A percentile compares a stretch with the other conserved stretches of the same genome.
Conservation (phyloP, 2,113 vertebrate species). For the Ailuropoda melanoleuca region DNA sequence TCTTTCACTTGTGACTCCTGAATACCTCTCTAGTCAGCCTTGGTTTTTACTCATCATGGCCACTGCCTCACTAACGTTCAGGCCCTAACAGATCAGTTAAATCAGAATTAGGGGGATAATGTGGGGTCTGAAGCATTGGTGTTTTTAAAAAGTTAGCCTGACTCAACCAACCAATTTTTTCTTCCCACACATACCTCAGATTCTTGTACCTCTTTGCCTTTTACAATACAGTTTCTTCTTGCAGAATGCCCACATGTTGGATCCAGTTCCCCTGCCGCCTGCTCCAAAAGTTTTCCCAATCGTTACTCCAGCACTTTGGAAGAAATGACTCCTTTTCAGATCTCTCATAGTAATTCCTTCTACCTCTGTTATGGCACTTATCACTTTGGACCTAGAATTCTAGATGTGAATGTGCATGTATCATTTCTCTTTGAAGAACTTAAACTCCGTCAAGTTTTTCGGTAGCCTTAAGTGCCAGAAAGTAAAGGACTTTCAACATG, state of each 20-base stretch:
- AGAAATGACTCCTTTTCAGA: background rate
- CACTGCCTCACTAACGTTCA: background rate
- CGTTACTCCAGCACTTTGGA: background rate
- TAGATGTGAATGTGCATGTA: background rate
- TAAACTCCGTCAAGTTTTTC: background rate
- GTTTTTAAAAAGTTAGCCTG: background rate
- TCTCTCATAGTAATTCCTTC: background rate
- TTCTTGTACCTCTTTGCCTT: background rate
- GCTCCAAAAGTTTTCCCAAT: background rate
- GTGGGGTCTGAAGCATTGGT: background rate
- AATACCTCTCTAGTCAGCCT: background rate
- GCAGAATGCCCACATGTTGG: background rate
- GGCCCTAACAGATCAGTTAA: background rate
- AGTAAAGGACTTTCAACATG: background rate
- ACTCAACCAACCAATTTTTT: background rate
- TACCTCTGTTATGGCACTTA: background rate
- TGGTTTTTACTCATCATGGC: background rate
- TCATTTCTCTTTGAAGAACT: slow-evolving; percentile 6
- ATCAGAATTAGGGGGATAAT: background rate
- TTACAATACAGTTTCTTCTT: background rate
- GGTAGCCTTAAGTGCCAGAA: background rate
- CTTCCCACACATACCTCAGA: background rate
- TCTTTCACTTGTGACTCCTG: background rate
- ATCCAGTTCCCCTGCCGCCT: background rate
- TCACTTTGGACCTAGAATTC: background rate